Base-by-base conservation (phyloP, 2,888 invertebrate species). In the Alentia gelatinosa region DNA sequence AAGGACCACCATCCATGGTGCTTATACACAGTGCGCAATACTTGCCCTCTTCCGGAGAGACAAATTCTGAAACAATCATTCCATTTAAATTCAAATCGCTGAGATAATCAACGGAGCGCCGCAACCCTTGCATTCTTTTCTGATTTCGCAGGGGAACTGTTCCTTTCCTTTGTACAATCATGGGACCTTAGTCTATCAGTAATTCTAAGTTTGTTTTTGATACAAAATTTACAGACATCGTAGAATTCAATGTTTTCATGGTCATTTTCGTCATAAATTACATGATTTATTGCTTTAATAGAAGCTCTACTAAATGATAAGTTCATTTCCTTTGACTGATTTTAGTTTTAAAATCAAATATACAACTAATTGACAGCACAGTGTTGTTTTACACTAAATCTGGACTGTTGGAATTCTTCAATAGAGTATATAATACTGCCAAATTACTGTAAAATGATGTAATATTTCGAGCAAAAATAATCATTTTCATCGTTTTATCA, bases 31-130 rank as follows among this genome's bases (percentile, higher is more conserved):
- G 86, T 33, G 86, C 50, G 9, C 86, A 42, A 86, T 86, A 86
- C 86, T 86, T 86, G 86, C 86, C 86, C 86, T 86, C 50, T 86
- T 86, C 86, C 86, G 86, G 47, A 86, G 42, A 86, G 42, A 47
- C 47, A 86, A 26, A 86, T 86, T 42, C 86, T 86, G 86, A 86
- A 86, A 86, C 47, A 50, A 86, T 86, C 47, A 86, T 86, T 86
- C 35, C 1, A 86, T 86, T 47, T 5, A 42, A 86, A 15, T 79
- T 79, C 37, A 79, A 79, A 79, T 79, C 74, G 74, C 74, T 56
- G 56, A 56, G 56, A n/a, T n/a, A 56, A 56, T 56, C 56, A 56
- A n/a, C 56, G 19, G 19, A 56, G 56, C 56, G 19, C 56, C 56
- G 19, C n/a, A 9, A 56, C 56, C 56, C 56, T 56, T 12, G 56